Evolutionary conservation across 23 tunicate genomes (phyloP), one percentile per base, ranked within the genome.

Genomic region (Trididemnum clinides): DNA sequence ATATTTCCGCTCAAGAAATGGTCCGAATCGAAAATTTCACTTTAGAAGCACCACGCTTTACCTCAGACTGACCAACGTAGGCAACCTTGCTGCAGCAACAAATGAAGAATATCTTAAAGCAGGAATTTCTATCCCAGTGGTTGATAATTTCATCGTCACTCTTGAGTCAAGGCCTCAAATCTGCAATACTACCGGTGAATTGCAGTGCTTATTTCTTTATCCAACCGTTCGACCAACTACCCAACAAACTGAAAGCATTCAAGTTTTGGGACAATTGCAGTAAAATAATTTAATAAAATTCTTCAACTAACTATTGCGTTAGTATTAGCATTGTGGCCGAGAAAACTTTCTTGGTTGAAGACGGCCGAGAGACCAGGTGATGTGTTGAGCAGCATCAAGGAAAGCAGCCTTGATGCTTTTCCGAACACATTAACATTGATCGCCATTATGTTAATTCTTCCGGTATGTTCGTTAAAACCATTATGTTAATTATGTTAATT

Each of bases 191-290:
- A 62, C n/a, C 12, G 38, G 77, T 70, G 77, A 21, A 33, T 70
- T 31, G 6, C 77, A 70, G 77, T 70, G 77, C 38, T 70, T 70
- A 21, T 5, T 33, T 28, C 77, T 37, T 70, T 6, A 70, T 70
- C 77, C 77, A 70, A 21, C 36, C 10, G 10, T 30, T n/a, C 37
- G 18, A 23, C 36, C 36, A 23, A 30, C 36, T n/a, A 33, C 39
- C 6, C 18, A 70, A 23, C 77, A 70, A 15, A 70, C 30, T 37
- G 77, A 70, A 31, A 70, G 77, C 77, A 70, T 70, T 27, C 37
- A 70, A 70, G 77, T 70, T 70, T 70, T 70, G 37, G 38, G 39
- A 33, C 28, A 70, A 70, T 23, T 70, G 28, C 30, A 70, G 28
- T 12, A 30, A 28, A 70, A 31, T 30, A 37, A 15, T 30, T 70